A percentile compares a stretch with the other conserved stretches of the same genome.
Conservation (phyloP, 2,888 invertebrate species). For the Rhagonycha lutea region DNA sequence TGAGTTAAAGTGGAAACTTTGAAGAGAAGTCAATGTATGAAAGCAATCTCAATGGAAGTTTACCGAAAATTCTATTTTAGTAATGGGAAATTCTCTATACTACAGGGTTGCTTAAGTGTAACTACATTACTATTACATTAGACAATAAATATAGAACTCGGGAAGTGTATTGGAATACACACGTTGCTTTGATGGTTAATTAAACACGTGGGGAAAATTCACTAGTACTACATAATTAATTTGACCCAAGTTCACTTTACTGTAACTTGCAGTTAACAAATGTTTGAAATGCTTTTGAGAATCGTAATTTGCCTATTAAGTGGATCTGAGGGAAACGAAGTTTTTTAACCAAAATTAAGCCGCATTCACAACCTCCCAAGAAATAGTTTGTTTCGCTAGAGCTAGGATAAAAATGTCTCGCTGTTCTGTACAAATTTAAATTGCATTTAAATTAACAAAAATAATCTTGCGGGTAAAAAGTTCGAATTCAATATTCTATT, state of each 20-base stretch:
- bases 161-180: conserved; percentile 2
- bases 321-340: neutral
- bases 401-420: neutral
- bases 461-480: neutral
- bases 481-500: neutral
- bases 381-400: neutral
- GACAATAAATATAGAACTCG: conserved; percentile 8
- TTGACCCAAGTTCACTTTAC: conserved; percentile 11
- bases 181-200: conserved; percentile 21
- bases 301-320: neutral
- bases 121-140: conserved; percentile 12
- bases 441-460: neutral
- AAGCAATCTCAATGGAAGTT: neutral
- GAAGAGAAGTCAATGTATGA: neutral
- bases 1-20: neutral
- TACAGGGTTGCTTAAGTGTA: conserved; percentile 6
- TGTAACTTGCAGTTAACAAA: neutral
- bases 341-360: no score
- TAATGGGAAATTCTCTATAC: conserved; percentile 1
- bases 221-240: conserved; percentile 15
- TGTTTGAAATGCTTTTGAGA: neutral
- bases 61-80: conserved; percentile 3
- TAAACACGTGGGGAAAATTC: conserved; percentile 6
- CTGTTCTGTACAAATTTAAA: neutral
- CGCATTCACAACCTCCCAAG: neutral